Conservation (phyloP, 2,797 vertebrate species). For the Pygocentrus nattereri region DNA sequence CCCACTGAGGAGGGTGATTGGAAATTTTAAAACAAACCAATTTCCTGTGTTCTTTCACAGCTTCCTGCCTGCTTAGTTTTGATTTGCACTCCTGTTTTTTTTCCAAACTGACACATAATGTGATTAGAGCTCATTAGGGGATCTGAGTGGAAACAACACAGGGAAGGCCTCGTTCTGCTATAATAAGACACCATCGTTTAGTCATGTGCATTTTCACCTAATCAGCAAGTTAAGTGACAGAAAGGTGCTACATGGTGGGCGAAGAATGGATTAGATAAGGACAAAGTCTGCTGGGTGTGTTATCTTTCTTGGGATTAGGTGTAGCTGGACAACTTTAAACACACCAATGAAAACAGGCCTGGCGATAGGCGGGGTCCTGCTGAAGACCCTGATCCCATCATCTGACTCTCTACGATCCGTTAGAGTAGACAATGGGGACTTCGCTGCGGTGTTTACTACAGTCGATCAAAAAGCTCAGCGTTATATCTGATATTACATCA, state of each 20-base stretch:
- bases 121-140: constrained; percentile 46
- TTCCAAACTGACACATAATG: constrained; percentile 35
- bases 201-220: constrained; percentile 15
- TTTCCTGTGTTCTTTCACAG: constrained; percentile 33
- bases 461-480: too few species aligned
- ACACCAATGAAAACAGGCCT: constrained; percentile 14
- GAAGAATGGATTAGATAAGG: constrained; percentile 5
- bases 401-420: not conserved
- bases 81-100: constrained; percentile 39
- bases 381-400: constrained; percentile 32
- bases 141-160: constrained; percentile 32
- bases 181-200: constrained; percentile 23
- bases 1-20: not conserved
- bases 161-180: not conserved
- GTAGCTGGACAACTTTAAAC: constrained; percentile 15
- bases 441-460: too few species aligned
- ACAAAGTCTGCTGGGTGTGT: not conserved
- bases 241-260: not conserved
- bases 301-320: constrained; percentile 11
- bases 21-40: constrained; percentile 42
- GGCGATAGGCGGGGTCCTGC: not conserved
- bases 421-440: not conserved
- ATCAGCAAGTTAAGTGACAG: constrained; percentile 22
- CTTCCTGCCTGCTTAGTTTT: constrained; percentile 38
- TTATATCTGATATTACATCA: too few species aligned